Evolutionary conservation across 1,140 invertebrate species (phyloP).

Genomic region (Leptonema lineaticorne): DNA sequence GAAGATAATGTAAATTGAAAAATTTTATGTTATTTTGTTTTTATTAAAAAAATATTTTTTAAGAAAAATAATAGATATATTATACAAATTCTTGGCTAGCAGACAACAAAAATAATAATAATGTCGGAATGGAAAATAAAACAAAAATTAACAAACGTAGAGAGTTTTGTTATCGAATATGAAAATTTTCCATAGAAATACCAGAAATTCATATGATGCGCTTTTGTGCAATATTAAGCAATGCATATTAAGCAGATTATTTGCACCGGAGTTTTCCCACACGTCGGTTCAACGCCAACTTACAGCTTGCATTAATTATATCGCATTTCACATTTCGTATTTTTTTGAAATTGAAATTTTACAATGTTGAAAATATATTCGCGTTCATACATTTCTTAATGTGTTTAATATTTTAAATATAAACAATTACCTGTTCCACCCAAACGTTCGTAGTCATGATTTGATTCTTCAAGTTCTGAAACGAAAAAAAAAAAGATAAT

Average conservation of each 20-base stretch:
- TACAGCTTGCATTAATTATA: conserved; percentile 31
- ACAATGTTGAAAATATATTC: not conserved
- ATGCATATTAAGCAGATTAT: conserved; percentile 38
- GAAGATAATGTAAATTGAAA: no score
- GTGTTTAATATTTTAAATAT: not conserved
- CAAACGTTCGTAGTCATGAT: conserved; percentile 97
- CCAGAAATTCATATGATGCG: no score
- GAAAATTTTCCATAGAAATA: no score
- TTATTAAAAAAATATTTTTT: no score
- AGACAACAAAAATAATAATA: no score
- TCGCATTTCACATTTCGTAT: conserved; percentile 34
- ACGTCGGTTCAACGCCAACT: conserved; percentile 1
- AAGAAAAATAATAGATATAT: no score
- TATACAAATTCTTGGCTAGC: no score
- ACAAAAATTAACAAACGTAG: no score
- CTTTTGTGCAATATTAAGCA: conserved; percentile 24
- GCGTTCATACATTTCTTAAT: not conserved
- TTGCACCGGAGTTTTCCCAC: conserved; percentile 4
- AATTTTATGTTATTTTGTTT: no score
- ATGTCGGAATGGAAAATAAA: no score
- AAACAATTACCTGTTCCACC: conserved; percentile 81
- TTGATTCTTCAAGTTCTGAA: conserved; percentile 93
- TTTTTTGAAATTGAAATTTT: not conserved
- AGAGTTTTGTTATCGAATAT: no score
- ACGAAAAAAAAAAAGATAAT: conserved; percentile 55